Evolutionary conservation across 23 tunicate genomes (phyloP).

Genomic region (Trididemnum nubilum): DNA sequence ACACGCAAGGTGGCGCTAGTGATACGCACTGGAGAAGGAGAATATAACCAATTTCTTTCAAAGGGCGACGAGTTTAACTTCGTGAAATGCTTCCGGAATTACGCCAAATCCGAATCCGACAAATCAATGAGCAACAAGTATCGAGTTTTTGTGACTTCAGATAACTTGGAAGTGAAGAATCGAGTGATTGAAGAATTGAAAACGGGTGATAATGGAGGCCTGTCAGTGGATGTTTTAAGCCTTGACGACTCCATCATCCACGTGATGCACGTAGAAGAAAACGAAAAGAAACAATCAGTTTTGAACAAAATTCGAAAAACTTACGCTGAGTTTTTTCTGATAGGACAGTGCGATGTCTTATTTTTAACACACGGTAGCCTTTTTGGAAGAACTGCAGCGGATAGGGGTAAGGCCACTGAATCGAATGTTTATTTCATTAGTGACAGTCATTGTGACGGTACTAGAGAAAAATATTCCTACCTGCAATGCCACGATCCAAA

Average conservation of each 20-base stretch:
- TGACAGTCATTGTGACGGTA: conserved; percentile 86
- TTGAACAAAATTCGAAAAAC: conserved; percentile 58
- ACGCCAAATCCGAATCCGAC: conserved; percentile 17
- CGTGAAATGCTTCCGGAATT: conserved; percentile 68
- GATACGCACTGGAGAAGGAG: conserved; percentile 82
- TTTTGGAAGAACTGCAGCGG: conserved; percentile 86
- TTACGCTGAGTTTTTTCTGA: conserved; percentile 77
- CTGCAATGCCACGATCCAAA: conserved; percentile 87
- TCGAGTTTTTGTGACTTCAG: conserved; percentile 87
- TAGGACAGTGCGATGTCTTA: conserved; percentile 64
- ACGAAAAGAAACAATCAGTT: conserved; percentile 21
- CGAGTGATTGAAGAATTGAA: conserved; percentile 46
- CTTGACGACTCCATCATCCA: conserved; percentile 79
- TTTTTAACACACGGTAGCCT: conserved; percentile 93
- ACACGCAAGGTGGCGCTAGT: conserved; percentile 74
- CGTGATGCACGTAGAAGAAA: conserved; percentile 68
- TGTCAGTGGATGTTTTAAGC: conserved; percentile 60
- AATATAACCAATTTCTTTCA: conserved; percentile 88
- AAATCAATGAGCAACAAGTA: neutral
- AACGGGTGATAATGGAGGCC: conserved; percentile 6
- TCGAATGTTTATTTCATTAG: conserved; percentile 56
- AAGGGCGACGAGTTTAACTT: conserved; percentile 76
- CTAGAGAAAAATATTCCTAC: conserved; percentile 86
- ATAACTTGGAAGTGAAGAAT: conserved; percentile 48
- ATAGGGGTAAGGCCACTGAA: conserved; percentile 44